Evolutionary conservation across 2,888 invertebrate species (phyloP), one percentile per base, ranked within the genome.

Genomic region (Aplocera efformata): DNA sequence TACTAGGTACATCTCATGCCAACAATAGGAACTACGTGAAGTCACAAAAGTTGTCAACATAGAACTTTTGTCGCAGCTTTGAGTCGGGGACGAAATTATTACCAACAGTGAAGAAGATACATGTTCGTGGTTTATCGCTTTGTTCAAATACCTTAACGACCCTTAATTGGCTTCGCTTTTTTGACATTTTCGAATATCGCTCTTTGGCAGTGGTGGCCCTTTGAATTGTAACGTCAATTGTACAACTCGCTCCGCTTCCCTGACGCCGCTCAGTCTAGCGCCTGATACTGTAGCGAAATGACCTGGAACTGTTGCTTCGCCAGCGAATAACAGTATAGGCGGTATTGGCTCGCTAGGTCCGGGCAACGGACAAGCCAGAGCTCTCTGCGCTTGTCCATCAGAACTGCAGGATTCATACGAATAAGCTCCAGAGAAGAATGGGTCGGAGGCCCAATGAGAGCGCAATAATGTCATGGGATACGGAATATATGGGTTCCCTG

Each of bases 261-360:
- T 85, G 33, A 95, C 90, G 1, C 96, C 96, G 53, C 94, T 94
- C 29, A 94, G 70, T 38, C 94, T 86, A 0, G 95, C 95, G 0
- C 94, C 95, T 49, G 94, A 94, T 0, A 94, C 91, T 0, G 95
- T 95, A 1, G 82, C 94, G 58, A 90, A 93, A 48, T 93, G 93
- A 1, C 92, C 91, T 0, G 92, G 90, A 21, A 92, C 92, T 0
- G 95, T 95, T 0, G 95, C 95, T 72, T 96, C 96, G 0, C 96
- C 96, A 8, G 95, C 95, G 65, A 96, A 95, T 30, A 95, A 70
- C 24, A 96, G 73, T 29, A 92, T 90, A 0, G 94, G 94, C 0
- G 92, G 90, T n/a, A 90, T 76, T 0, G 92, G 89, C 24, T 80
- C 80, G 45, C 89, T 90, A 22, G 91, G 90, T 0, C 90, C 88